These are phyloP conservation scores for Montipora capricornis DNA, from an alignment of 64 coral and sea anemone species.

Conservation along the genomic window DNA sequence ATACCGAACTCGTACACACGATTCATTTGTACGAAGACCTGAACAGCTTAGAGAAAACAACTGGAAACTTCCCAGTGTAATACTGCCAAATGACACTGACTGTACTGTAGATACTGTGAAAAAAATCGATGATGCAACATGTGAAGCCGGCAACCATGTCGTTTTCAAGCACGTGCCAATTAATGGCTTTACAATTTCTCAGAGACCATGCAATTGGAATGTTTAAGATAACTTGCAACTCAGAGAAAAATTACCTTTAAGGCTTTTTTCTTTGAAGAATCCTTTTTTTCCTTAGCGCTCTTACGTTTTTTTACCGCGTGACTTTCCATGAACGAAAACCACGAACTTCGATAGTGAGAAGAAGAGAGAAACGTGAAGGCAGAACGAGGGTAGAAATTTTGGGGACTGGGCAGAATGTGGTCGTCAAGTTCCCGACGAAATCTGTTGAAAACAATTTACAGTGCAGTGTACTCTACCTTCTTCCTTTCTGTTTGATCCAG, in stretches of 20 bases:
- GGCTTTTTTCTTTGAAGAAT: background rate
- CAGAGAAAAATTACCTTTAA: background rate
- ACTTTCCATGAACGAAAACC: background rate
- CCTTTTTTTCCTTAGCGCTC: slow-evolving; percentile 1
- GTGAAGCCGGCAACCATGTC: background rate
- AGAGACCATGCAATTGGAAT: background rate
- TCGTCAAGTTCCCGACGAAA: no score
- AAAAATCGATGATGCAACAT: slow-evolving; percentile 12
- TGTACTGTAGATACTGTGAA: background rate
- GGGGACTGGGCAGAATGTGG: background rate
- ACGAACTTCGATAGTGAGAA: background rate
- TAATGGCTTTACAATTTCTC: background rate
- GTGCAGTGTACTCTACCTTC: no score
- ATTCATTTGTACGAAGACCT: background rate
- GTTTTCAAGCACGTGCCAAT: background rate
- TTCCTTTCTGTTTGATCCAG: no score
- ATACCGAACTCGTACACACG: no score
- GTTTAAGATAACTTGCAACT: background rate
- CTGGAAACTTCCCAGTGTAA: background rate
- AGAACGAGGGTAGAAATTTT: background rate
- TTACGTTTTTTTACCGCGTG: background rate
- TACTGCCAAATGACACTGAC: background rate
- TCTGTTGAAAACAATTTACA: no score
- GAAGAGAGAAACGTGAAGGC: background rate
- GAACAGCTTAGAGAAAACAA: background rate